A percentile compares a stretch with the other conserved stretches of the same genome.
Conservation (phyloP, 2,113 vertebrate species). For the Cynoglossus semilaevis region DNA sequence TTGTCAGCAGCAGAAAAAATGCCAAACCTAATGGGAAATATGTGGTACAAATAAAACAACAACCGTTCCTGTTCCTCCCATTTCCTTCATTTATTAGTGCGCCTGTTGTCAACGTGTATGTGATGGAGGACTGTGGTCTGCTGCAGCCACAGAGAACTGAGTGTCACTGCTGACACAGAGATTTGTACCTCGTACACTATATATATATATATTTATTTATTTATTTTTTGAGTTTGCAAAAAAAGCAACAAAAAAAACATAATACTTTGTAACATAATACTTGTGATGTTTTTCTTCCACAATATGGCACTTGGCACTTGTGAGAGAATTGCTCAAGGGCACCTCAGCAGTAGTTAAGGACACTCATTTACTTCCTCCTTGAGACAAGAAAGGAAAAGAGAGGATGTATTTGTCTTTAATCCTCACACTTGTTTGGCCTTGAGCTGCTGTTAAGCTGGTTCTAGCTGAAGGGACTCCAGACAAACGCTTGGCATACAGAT, state of each 20-base stretch:
- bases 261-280: too few relatives aligned
- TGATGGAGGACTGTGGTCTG: slow-evolving; percentile 9
- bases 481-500: slow-evolving; percentile 67
- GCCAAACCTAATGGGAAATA: slow-evolving; percentile 48
- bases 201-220: too few relatives aligned
- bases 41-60: slow-evolving; percentile 42
- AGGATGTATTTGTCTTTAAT: slow-evolving; percentile 63
- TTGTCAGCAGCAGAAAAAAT: slow-evolving; percentile 59
- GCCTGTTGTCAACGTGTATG: slow-evolving; percentile 25
- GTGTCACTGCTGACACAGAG: neutral
- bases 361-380: slow-evolving; percentile 42
- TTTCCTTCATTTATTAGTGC: slow-evolving; percentile 30
- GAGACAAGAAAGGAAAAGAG: slow-evolving; percentile 37
- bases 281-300: neutral
- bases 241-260: too few relatives aligned
- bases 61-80: slow-evolving; percentile 40
- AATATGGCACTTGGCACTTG: slow-evolving; percentile 9
- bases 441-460: slow-evolving; percentile 63
- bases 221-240: too few relatives aligned
- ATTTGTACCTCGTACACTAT: slow-evolving; percentile 1
- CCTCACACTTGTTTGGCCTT: slow-evolving; percentile 70
- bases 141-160: neutral
- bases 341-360: slow-evolving; percentile 48
- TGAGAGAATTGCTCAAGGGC: slow-evolving; percentile 54
- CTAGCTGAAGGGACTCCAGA: slow-evolving; percentile 60